phyloP scores from a whole-genome alignment of 2,888 invertebrate genomes.

The Cyaniris semiargus region DNA sequence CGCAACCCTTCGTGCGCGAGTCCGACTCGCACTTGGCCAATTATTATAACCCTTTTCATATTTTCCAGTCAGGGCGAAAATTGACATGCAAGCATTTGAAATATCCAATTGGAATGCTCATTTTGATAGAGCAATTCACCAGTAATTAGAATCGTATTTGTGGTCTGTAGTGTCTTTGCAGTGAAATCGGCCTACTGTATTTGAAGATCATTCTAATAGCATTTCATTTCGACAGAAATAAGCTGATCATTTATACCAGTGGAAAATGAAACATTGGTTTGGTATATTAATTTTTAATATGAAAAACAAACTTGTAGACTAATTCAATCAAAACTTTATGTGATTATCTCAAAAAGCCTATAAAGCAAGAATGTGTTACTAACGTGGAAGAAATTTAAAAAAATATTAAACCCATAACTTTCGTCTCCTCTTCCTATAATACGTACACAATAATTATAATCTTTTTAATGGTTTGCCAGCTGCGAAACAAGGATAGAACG shows the following conservation, averaged over 20 bases:
- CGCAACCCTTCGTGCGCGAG: too few relatives aligned
- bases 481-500: neutral
- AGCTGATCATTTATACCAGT: neutral
- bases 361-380: too few relatives aligned
- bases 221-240: neutral
- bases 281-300: too few relatives aligned
- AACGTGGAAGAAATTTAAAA: too few relatives aligned
- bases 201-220: neutral
- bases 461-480: neutral
- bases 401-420: too few relatives aligned
- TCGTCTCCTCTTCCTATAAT: too few relatives aligned
- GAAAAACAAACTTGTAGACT: too few relatives aligned
- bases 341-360: too few relatives aligned
- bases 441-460: neutral
- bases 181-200: conserved; percentile 17
- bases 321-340: too few relatives aligned
- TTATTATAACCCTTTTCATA: neutral
- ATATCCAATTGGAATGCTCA: conserved; percentile 19
- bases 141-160: conserved; percentile 21
- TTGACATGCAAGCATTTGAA: conserved; percentile 34
- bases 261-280: too few relatives aligned
- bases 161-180: conserved; percentile 17
- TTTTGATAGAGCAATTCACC: neutral
- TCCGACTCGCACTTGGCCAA: too few relatives aligned
- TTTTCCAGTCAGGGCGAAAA: neutral